These are phyloP conservation scores for Drosophila hamatofila DNA, from an alignment of 2,888 invertebrate genomes.

Conservation along the genomic window DNA sequence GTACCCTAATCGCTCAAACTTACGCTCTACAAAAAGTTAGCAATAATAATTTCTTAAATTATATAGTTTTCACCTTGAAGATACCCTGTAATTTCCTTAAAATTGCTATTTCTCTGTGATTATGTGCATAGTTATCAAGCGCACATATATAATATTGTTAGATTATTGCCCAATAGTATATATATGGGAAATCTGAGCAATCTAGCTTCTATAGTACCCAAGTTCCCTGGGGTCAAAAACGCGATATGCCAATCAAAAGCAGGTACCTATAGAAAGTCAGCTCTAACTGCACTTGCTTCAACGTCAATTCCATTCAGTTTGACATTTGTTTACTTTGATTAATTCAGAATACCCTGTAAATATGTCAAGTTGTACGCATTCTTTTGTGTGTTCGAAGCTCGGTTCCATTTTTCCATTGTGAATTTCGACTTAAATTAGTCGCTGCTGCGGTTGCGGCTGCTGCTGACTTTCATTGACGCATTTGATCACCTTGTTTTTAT, in stretches of 20 bases:
- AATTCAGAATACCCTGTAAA: constrained; percentile 3
- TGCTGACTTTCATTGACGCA: constrained; percentile 75
- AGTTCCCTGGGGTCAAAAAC: not conserved
- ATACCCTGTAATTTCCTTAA: not conserved
- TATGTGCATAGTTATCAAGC: not conserved
- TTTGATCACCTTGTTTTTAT: constrained; percentile 76
- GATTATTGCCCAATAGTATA: not conserved
- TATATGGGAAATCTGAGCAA: not conserved
- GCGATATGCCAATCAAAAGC: not conserved
- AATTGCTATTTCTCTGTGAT: not conserved
- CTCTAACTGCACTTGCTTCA: not conserved
- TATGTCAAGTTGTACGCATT: not conserved
- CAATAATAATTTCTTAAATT: too few relatives aligned
- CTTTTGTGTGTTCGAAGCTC: constrained; percentile 29
- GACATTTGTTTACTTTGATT: not conserved
- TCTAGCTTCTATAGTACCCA: not conserved
- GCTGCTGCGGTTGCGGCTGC: constrained; percentile 24
- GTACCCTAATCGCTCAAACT: too few relatives aligned
- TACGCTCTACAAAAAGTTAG: too few relatives aligned
- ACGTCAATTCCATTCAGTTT: not conserved
- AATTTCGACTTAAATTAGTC: constrained; percentile 56
- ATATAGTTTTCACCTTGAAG: too few relatives aligned
- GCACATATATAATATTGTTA: not conserved
- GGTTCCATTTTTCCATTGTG: constrained; percentile 56
- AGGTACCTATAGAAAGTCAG: not conserved